Evolutionary conservation across 2,888 invertebrate species (phyloP).

Genomic region (Prosopocoilus inquinatus): DNA sequence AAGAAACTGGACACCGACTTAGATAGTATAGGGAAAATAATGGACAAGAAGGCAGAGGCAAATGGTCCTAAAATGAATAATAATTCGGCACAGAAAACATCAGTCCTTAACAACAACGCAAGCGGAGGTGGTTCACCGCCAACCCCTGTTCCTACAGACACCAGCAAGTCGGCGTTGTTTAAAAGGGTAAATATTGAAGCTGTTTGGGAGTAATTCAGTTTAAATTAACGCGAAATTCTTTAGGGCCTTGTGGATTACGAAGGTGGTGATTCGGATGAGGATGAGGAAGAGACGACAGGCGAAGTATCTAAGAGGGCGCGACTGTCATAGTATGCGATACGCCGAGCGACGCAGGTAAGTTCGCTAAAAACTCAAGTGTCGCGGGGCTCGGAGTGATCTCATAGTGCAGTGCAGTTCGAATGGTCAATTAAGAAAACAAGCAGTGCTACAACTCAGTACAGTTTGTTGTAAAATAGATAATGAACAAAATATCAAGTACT

Average conservation of each 20-base stretch:
- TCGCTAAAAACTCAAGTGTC: slow-evolving; percentile 39
- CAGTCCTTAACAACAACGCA: slow-evolving; percentile 52
- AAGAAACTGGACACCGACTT: slow-evolving; percentile 61
- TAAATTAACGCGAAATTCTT: background rate
- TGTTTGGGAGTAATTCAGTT: too few species aligned
- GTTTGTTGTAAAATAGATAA: slow-evolving; percentile 12
- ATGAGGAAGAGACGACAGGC: slow-evolving; percentile 69
- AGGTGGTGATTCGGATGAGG: slow-evolving; percentile 95
- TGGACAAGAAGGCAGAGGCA: slow-evolving; percentile 44
- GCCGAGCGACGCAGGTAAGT: slow-evolving; percentile 32
- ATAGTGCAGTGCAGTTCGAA: slow-evolving; percentile 42
- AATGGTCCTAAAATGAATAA: slow-evolving; percentile 47
- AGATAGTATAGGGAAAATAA: slow-evolving; percentile 57
- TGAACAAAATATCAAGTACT: background rate
- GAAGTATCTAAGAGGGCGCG: slow-evolving; percentile 67
- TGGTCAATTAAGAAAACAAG: slow-evolving; percentile 40
- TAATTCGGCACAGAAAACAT: slow-evolving; percentile 42
- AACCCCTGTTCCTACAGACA: slow-evolving; percentile 43
- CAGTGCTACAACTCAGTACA: slow-evolving; percentile 17
- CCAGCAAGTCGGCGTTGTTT: slow-evolving; percentile 52
- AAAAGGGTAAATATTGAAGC: slow-evolving; percentile 49
- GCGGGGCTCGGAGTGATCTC: slow-evolving; percentile 46
- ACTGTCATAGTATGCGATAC: slow-evolving; percentile 63
- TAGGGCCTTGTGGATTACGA: slow-evolving; percentile 96
- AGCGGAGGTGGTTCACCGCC: slow-evolving; percentile 40